Evolutionary conservation across 2,113 vertebrate species (phyloP), one percentile per base, ranked within the genome.

Genomic region (Brachionichthys hirsutus): DNA sequence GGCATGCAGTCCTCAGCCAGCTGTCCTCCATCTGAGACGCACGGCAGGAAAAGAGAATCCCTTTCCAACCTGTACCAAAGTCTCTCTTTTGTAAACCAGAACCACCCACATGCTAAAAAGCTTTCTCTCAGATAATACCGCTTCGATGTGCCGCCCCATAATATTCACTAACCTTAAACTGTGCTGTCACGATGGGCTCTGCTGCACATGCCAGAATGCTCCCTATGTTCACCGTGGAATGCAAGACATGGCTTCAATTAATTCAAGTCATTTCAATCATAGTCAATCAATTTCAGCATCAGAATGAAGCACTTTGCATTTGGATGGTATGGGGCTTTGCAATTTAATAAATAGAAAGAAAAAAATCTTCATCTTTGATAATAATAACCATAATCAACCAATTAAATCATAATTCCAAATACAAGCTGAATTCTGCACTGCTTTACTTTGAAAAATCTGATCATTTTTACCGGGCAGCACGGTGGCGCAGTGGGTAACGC

Each of bases 21-120:
- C 82, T 77, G 80, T 67, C 65, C 57, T 61, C 71, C 20, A 69
- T 80, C 77, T 70, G 40, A 71, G 42, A 63, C 54, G 46, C 47
- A 53, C n/a, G 48, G 42, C 41, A 56, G 40, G 35, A 17, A 67
- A 46, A 54, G 50, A 72, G 8, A 70, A 50, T 6, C 9, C 45
- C 12, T 64, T 50, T 70, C 56, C 43, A 67, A 54, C 62, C 41
- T 40, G 18, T 15, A 34, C 51, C 50, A 40, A 65, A 69, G 49
- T 62, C 61, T 67, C 59, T 58, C 57, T 14, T 11, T 72, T 67
- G 54, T 54, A 65, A 67, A 72, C 41, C 55, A 60, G 52, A 57
- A 62, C 52, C 65, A 60, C 62, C 72, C 67, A 71, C 66, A 9
- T 65, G 20, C 54, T 46, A 12, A 54, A 44, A 17, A 42, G 67